These are phyloP conservation scores for Nomada lathburiana DNA, from an alignment of 2,888 invertebrate species.

Conservation along the genomic window DNA sequence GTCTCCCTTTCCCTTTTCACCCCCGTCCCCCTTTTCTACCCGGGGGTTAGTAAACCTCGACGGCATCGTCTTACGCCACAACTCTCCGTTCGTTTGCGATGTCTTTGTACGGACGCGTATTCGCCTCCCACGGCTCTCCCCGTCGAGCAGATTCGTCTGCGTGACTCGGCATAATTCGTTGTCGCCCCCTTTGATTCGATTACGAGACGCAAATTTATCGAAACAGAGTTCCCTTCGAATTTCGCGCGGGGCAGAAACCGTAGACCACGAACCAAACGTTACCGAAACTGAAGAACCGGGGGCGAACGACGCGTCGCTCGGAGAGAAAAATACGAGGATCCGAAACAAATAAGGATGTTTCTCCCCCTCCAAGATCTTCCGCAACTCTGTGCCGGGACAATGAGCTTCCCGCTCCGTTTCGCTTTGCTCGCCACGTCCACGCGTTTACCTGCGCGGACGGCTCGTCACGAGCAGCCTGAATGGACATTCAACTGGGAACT, in stretches of 20 bases:
- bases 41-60: slow-evolving; percentile 45
- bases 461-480: slow-evolving; percentile 26
- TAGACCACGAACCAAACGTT: no score
- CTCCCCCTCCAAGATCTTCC: no score
- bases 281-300: no score
- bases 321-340: no score
- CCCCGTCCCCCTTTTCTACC: slow-evolving; percentile 21
- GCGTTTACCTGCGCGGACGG: slow-evolving; percentile 35
- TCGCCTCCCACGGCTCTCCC: slow-evolving; percentile 11
- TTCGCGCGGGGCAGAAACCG: not conserved
- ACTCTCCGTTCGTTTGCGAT: slow-evolving; percentile 31
- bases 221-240: not conserved
- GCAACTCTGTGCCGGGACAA: not conserved
- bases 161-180: slow-evolving; percentile 40
- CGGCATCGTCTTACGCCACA: slow-evolving; percentile 52
- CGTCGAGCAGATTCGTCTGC: slow-evolving; percentile 8
- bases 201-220: not conserved
- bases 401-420: not conserved
- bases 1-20: slow-evolving; percentile 20
- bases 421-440: not conserved
- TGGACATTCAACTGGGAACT: slow-evolving; percentile 32
- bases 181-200: slow-evolving; percentile 4
- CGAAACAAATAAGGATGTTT: no score
- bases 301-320: no score
- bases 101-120: slow-evolving; percentile 43